Conservation (phyloP, 2,113 vertebrate genomes). For the Symphodus melops region DNA sequence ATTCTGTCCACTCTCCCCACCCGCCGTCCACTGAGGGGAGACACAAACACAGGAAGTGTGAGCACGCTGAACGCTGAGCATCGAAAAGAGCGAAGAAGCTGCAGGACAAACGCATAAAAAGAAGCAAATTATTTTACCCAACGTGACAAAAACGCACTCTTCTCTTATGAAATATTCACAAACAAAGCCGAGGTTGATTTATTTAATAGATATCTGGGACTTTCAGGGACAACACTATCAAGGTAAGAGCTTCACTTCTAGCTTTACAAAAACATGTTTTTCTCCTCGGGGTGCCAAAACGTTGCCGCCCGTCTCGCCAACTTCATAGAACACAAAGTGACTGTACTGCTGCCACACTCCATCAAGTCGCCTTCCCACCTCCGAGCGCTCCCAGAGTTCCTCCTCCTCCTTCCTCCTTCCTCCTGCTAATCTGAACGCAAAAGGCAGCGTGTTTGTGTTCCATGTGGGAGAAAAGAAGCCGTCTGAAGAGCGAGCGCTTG, state of each 20-base stretch:
- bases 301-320: constrained; percentile 21
- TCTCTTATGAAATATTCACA: background rate
- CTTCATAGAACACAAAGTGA: constrained; percentile 34
- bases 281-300: constrained; percentile 33
- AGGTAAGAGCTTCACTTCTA: constrained; percentile 19
- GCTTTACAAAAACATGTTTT: constrained; percentile 39
- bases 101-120: background rate
- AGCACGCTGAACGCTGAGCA: background rate
- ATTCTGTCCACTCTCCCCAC: constrained; percentile 92
- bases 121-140: background rate
- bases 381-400: constrained; percentile 46
- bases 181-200: background rate
- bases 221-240: constrained; percentile 26
- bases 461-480: constrained; percentile 38
- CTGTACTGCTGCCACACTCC: constrained; percentile 50
- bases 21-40: constrained; percentile 84
- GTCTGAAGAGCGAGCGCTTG: constrained; percentile 50
- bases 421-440: constrained; percentile 76
- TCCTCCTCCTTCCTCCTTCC: constrained; percentile 42
- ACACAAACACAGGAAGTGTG: background rate
- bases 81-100: background rate
- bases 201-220: constrained; percentile 15
- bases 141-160: background rate
- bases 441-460: constrained; percentile 66
- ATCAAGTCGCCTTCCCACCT: constrained; percentile 61